These are phyloP conservation scores for Pheosia tremula DNA, from an alignment of 2,888 invertebrate genomes.

Conservation along the genomic window DNA sequence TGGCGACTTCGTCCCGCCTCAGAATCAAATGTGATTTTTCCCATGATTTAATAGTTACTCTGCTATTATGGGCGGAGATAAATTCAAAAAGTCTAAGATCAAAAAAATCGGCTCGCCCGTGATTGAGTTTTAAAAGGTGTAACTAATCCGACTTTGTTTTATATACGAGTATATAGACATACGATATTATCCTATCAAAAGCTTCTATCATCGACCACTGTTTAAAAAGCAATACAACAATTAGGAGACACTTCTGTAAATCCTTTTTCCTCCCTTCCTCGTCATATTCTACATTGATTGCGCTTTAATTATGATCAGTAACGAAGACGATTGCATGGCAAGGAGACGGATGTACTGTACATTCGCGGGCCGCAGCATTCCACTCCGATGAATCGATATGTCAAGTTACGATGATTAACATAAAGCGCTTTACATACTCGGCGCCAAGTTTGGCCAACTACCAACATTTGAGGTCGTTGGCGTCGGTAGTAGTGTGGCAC, in stretches of 20 bases:
- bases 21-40: no score
- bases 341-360: slow-evolving; percentile 1
- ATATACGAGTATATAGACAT: no score
- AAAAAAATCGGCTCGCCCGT: no score
- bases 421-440: not conserved
- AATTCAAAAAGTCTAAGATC: no score
- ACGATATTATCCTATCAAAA: no score
- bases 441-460: slow-evolving; percentile 1
- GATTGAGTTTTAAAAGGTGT: no score
- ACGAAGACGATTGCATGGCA: not conserved
- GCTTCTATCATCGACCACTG: no score
- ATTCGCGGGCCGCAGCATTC: slow-evolving; percentile 29
- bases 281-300: not conserved
- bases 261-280: not conserved
- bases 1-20: no score
- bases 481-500: not conserved
- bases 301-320: not conserved
- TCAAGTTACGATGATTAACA: slow-evolving; percentile 4
- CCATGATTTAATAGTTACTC: no score
- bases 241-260: not conserved
- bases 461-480: not conserved
- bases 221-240: no score
- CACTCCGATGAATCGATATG: slow-evolving; percentile 23
- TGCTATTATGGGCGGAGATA: no score
- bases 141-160: no score